A percentile compares a stretch with the other conserved stretches of the same genome.
Evolutionary conservation across 2,888 invertebrate genomes (phyloP).

Genomic region (Exephanes ischioxanthus): DNA sequence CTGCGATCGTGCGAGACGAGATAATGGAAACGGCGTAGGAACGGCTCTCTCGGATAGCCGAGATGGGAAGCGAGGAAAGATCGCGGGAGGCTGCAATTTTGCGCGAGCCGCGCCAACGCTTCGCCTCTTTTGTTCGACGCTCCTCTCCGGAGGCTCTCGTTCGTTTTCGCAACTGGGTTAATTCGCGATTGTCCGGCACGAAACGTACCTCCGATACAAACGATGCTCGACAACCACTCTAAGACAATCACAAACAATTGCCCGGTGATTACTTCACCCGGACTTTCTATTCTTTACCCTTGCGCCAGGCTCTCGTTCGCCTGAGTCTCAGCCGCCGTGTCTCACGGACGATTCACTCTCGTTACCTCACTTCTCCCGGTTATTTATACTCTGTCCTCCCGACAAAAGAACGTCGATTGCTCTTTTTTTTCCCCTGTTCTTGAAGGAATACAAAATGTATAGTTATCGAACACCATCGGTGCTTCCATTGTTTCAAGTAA

Average conservation of each 20-base stretch:
- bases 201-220: background rate
- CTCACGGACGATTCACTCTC: background rate
- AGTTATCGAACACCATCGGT: too few species aligned
- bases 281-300: constrained; percentile 12
- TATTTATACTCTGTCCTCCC: background rate
- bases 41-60: background rate
- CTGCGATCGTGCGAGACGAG: background rate
- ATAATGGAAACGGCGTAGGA: background rate
- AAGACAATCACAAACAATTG: constrained; percentile 30
- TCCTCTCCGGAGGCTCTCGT: constrained; percentile 7
- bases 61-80: background rate
- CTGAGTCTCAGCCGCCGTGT: background rate
- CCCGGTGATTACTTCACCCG: constrained; percentile 22
- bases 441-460: background rate
- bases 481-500: too few species aligned
- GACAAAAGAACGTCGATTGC: constrained; percentile 2
- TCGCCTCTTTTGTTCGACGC: constrained; percentile 1
- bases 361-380: constrained; percentile 18
- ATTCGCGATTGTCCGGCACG: constrained; percentile 62
- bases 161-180: constrained; percentile 61
- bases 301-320: background rate
- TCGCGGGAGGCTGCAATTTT: constrained; percentile 9
- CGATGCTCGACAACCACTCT: constrained; percentile 14
- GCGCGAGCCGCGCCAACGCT: constrained; percentile 28
- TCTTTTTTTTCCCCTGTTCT: background rate